A percentile compares a stretch with the other conserved stretches of the same genome.
These are phyloP conservation scores for Diogma glabrata DNA, from an alignment of 2,888 invertebrate genomes.

Conservation along the genomic window DNA sequence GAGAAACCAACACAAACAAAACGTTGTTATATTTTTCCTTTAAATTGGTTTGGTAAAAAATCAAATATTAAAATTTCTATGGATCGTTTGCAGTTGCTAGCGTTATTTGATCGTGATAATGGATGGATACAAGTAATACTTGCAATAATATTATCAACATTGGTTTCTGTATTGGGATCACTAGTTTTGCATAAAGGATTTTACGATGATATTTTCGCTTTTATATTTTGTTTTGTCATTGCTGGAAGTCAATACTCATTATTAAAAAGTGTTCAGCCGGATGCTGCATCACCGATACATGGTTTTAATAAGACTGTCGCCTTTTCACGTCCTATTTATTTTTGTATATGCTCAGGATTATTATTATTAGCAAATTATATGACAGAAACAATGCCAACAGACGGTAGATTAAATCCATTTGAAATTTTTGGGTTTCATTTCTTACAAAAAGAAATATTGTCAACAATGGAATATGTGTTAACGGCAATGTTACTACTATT, in stretches of 20 bases:
- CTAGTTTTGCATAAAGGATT: conserved; percentile 70
- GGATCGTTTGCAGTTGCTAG: conserved; percentile 84
- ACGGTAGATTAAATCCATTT: conserved; percentile 20
- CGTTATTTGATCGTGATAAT: conserved; percentile 85
- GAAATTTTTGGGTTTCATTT: neutral
- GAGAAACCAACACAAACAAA: conserved; percentile 32
- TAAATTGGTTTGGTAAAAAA: conserved; percentile 28
- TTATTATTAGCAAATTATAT: conserved; percentile 38
- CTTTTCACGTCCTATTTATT: conserved; percentile 89
- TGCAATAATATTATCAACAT: conserved; percentile 69
- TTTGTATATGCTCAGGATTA: conserved; percentile 62
- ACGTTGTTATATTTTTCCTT: conserved; percentile 35
- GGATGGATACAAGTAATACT: conserved; percentile 60
- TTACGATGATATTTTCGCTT: conserved; percentile 85
- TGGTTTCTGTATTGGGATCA: conserved; percentile 78
- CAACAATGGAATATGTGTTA: conserved; percentile 36
- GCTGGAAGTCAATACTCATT: conserved; percentile 96
- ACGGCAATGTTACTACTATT: conserved; percentile 76
- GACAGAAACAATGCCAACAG: neutral
- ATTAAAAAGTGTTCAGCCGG: conserved; percentile 96
- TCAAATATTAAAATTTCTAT: conserved; percentile 62
- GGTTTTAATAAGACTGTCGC: conserved; percentile 93
- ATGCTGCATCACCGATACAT: conserved; percentile 96
- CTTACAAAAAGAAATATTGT: conserved; percentile 18
- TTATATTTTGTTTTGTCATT: conserved; percentile 94